Evolutionary conservation across 2,113 vertebrate genomes (phyloP).

Genomic region (Leucopsar rothschildi): DNA sequence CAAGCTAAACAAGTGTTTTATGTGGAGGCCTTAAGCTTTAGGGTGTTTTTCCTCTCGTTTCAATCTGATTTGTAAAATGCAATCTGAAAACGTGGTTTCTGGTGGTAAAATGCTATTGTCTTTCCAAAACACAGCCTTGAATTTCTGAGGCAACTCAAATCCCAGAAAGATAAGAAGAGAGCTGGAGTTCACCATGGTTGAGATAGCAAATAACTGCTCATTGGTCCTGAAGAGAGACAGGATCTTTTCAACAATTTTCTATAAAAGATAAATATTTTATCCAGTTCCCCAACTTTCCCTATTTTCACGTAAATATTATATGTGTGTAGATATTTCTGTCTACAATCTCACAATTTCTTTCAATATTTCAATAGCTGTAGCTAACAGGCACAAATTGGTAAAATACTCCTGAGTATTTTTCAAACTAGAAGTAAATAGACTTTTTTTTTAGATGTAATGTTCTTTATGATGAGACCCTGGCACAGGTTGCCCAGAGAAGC

Average conservation of each 20-base stretch:
- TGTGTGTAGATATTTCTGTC: background rate
- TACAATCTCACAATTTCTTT: background rate
- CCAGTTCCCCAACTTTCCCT: background rate
- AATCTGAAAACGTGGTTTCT: background rate
- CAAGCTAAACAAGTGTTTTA: background rate
- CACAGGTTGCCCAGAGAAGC: background rate
- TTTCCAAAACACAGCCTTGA: background rate
- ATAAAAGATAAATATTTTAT: background rate
- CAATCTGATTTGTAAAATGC: background rate
- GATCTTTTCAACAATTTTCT: background rate
- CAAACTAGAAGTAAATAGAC: background rate
- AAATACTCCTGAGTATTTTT: background rate
- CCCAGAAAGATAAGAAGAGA: background rate
- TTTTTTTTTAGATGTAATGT: background rate
- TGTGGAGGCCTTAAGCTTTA: conserved; percentile 19
- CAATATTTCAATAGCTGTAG: background rate
- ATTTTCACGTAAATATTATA: background rate
- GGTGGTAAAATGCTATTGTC: background rate
- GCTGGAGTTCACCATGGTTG: background rate
- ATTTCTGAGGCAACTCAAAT: background rate
- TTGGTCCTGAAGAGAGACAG: background rate
- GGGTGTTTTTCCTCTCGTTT: conserved; percentile 4
- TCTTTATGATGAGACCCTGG: background rate
- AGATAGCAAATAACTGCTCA: background rate
- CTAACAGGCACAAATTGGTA: background rate